These are phyloP conservation scores for Calameuta idolon DNA, from an alignment of 2,888 invertebrate species.

Conservation along the genomic window DNA sequence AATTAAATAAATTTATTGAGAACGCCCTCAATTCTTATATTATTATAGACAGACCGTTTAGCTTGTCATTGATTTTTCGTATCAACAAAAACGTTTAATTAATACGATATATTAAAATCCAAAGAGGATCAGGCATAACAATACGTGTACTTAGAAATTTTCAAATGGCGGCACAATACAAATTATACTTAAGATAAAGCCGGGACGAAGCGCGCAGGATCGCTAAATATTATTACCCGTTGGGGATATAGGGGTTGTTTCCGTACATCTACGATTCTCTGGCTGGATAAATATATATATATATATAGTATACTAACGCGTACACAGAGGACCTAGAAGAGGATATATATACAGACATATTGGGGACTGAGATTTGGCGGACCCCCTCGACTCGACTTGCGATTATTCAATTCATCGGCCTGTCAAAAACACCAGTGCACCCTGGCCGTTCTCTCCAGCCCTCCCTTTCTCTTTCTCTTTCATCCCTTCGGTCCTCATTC, in stretches of 20 bases:
- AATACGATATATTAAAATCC: background rate
- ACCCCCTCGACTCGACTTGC: conserved; percentile 67
- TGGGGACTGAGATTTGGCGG: conserved; percentile 65
- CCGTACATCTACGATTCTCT: background rate
- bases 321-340: background rate
- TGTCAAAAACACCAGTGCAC: conserved; percentile 68
- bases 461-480: conserved; percentile 17
- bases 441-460: conserved; percentile 50
- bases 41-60: background rate
- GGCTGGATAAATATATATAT: background rate
- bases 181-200: background rate
- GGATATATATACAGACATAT: conserved; percentile 43
- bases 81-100: background rate
- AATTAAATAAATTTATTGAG: conserved; percentile 16
- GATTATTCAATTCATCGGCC: conserved; percentile 68
- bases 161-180: background rate
- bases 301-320: background rate
- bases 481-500: background rate
- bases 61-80: background rate
- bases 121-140: background rate
- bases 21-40: background rate
- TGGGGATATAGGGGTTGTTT: background rate
- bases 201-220: background rate
- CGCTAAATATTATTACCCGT: background rate
- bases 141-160: background rate